A percentile compares a stretch with the other conserved stretches of the same genome.
Conservation (phyloP, 2,113 vertebrate species). For the Todiramphus chloris region DNA sequence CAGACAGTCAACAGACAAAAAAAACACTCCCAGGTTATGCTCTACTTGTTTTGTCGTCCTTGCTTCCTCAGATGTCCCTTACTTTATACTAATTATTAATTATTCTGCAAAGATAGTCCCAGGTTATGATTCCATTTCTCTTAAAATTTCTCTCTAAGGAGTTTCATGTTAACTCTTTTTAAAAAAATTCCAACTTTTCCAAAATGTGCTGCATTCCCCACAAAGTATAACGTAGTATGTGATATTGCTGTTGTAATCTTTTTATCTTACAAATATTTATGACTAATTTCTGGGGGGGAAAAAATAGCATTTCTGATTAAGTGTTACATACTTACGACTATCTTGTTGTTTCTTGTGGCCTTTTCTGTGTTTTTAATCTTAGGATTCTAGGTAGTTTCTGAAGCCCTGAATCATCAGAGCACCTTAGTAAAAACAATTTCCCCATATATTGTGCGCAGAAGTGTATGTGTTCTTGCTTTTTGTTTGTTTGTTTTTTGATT, state of each 20-base stretch:
- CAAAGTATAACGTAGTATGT: neutral
- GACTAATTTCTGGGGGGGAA: neutral
- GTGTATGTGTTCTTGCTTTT: fast-evolving
- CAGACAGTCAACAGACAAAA: neutral
- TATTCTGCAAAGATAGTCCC: neutral
- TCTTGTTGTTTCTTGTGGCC: neutral
- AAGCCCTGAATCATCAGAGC: neutral
- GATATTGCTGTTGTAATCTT: fast-evolving
- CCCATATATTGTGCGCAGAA: fast-evolving
- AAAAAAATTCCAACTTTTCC: neutral
- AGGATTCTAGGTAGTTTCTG: neutral
- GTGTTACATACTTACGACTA: neutral
- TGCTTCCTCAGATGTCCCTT: neutral
- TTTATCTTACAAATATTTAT: neutral
- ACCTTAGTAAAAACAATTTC: neutral
- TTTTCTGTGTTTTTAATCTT: neutral
- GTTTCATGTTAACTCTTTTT: neutral
- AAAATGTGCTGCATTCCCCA: neutral
- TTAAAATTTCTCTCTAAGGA: neutral
- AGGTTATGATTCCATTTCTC: neutral
- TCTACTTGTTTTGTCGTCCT: neutral
- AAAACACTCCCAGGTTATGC: neutral
- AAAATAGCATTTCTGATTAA: neutral
- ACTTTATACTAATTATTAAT: neutral
- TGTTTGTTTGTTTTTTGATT: neutral